Base-by-base conservation (phyloP, 2,888 invertebrate genomes). In the Leptinotarsa haldemani region DNA sequence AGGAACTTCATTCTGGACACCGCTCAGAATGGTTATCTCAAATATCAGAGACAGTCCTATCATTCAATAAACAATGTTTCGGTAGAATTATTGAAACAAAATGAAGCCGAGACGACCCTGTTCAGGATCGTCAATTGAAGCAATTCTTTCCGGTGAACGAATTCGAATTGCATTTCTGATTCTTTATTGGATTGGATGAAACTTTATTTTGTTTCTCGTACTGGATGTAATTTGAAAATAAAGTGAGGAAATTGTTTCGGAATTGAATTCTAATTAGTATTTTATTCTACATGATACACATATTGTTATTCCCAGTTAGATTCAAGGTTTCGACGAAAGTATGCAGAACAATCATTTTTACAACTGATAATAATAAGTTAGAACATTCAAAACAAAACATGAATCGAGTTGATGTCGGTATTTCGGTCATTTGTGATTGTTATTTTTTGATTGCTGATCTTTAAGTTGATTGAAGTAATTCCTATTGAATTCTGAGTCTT, bases 91-190 rank as follows among this genome's bases (percentile, higher is more conserved):
- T 50, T 15, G 12, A 13, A 56, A 13, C 4, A 22, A 22, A 20
- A 20, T 22, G 15, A 15, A 9, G 20, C 9, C 4, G 22, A 40
- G 4, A 61, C 61, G 61, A 3, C 30, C 9, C 61, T 61, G 61
- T 61, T 12, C 13, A 7, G 30, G n/a, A 12, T 22, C n/a, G 25
- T 2, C 61, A n/a, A n/a, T 61, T 9, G 30, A 61, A 30, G 61
- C 30, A 12, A 61, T 30, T 61, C 30, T 16, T 61, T 30, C 61
- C 22, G 30, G 25, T 61, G 30, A 61, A 61, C 61, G 56, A 56
- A 68, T 56, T 68, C 68, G 56, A 56, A 68, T 68, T 53, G 61
- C n/a, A 30, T 61, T 61, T 61, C 68, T 20, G 40, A 67, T 67
- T 53, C 67, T 67, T 25, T 68, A 30, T 68, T 68, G 56, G 30